phyloP scores from a whole-genome alignment of 2,797 vertebrate species.

The Eleutherodactylus coqui region DNA sequence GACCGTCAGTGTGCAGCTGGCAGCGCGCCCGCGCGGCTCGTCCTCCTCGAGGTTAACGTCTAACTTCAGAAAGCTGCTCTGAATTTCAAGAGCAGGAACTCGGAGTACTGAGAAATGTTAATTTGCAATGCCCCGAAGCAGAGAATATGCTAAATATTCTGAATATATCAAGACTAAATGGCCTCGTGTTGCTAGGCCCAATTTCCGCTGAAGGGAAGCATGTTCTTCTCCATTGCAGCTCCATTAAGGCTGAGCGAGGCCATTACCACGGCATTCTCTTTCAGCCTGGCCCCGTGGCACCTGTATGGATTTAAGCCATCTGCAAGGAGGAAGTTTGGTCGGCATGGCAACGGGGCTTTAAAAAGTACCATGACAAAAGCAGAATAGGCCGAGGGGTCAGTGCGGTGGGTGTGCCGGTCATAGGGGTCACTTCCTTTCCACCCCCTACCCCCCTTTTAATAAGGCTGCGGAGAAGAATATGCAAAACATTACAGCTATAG shows the following conservation, averaged over 20 bases:
- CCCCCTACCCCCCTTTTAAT: constrained; percentile 22
- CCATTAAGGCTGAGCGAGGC: constrained; percentile 61
- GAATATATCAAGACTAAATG: constrained; percentile 64
- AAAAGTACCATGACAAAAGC: constrained; percentile 62
- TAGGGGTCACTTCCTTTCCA: constrained; percentile 66
- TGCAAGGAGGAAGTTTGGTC: constrained; percentile 59
- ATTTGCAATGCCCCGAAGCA: constrained; percentile 63
- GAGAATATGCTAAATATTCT: constrained; percentile 64
- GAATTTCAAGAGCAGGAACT: constrained; percentile 64
- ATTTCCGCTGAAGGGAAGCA: constrained; percentile 72
- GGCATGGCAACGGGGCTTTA: constrained; percentile 20
- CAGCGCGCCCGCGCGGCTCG: constrained; percentile 20
- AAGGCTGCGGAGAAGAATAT: constrained; percentile 39
- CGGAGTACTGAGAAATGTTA: constrained; percentile 52
- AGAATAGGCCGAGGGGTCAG: constrained; percentile 30
- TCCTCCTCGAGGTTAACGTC: constrained; percentile 40
- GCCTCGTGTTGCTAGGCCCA: constrained; percentile 60
- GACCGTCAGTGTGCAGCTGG: not conserved
- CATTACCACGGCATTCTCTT: constrained; percentile 52
- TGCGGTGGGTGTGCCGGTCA: constrained; percentile 53
- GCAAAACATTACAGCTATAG: not conserved
- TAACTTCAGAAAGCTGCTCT: constrained; percentile 32
- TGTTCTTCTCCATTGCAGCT: constrained; percentile 63
- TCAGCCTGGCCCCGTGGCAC: constrained; percentile 55
- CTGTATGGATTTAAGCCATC: constrained; percentile 66